Evolutionary conservation across 2,888 invertebrate species (phyloP).

Genomic region (Drosophila mayaguana): DNA sequence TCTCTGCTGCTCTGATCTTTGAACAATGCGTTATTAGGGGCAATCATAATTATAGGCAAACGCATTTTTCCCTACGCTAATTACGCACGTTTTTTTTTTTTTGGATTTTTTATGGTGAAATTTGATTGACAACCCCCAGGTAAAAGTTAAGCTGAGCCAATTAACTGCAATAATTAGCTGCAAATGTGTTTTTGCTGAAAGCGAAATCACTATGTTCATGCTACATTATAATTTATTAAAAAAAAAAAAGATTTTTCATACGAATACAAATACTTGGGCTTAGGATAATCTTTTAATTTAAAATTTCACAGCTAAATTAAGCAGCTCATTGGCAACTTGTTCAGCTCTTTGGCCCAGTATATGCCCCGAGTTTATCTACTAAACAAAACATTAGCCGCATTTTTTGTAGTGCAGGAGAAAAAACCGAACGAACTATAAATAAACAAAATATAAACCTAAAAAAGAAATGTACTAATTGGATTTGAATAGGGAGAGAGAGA

Average conservation of each 20-base stretch:
- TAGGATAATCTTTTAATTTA: not conserved
- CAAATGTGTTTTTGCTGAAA: slow-evolving; percentile 11
- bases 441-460: slow-evolving; percentile 39
- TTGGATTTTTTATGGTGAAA: slow-evolving; percentile 59
- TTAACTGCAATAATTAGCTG: slow-evolving; percentile 22
- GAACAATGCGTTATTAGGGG: slow-evolving; percentile 49
- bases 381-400: slow-evolving; percentile 50
- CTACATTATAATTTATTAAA: not conserved
- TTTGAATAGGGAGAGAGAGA: slow-evolving; percentile 35
- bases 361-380: slow-evolving; percentile 43
- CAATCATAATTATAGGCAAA: slow-evolving; percentile 71
- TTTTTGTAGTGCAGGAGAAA: slow-evolving; percentile 34
- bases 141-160: slow-evolving; percentile 44
- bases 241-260: too few relatives aligned
- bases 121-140: slow-evolving; percentile 59
- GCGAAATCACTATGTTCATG: not conserved
- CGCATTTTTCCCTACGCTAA: slow-evolving; percentile 50
- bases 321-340: slow-evolving; percentile 37
- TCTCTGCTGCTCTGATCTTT: not conserved
- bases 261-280: not conserved
- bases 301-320: slow-evolving; percentile 17
- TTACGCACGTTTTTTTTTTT: slow-evolving; percentile 46
- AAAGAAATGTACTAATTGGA: slow-evolving; percentile 64
- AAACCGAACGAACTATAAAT: slow-evolving; percentile 50
- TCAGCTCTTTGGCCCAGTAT: slow-evolving; percentile 35